phyloP scores from a whole-genome alignment of 2,113 vertebrate species.

The Apteryx mantelli region DNA sequence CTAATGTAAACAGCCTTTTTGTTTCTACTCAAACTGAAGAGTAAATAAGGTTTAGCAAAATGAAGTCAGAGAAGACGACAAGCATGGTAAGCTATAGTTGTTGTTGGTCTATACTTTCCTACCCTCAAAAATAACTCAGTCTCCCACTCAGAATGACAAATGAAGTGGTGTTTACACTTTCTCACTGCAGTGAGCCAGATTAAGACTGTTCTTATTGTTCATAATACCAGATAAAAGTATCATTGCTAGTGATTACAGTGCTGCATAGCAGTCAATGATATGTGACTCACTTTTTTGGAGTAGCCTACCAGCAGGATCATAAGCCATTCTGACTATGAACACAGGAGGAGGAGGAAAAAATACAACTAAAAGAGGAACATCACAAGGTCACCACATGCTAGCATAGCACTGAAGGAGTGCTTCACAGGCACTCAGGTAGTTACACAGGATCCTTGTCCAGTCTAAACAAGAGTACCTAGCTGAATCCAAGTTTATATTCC shows the following conservation, averaged over 20 bases:
- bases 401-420: neutral
- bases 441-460: too few relatives aligned
- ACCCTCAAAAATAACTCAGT: neutral
- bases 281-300: neutral
- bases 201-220: neutral
- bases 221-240: fast-evolving
- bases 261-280: neutral
- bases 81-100: neutral
- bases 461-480: neutral
- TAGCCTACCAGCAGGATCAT: neutral
- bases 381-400: neutral
- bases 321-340: neutral
- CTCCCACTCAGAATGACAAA: neutral
- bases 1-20: neutral
- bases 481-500: neutral
- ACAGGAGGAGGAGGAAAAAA: neutral
- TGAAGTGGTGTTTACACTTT: neutral
- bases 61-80: neutral
- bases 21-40: neutral
- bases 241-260: neutral
- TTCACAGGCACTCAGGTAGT: neutral
- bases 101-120: neutral
- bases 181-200: neutral
- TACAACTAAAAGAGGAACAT: neutral
- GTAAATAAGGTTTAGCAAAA: neutral